Base-by-base conservation (phyloP, 2,888 invertebrate species). In the Tetrapedia diversipes region DNA sequence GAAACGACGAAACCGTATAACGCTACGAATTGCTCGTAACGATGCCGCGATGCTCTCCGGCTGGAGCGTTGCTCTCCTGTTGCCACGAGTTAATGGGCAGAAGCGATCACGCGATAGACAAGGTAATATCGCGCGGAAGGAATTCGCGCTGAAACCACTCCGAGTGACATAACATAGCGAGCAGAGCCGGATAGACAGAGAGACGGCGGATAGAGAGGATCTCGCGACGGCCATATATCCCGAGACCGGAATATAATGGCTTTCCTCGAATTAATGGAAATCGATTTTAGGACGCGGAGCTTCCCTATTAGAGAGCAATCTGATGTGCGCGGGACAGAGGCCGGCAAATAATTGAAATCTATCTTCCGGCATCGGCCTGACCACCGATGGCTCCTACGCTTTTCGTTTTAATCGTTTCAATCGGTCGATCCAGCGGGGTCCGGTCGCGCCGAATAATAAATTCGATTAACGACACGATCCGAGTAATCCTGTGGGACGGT, bases 181-280 rank as follows among this genome's bases (percentile, higher is more conserved):
- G 41, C 24, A 19, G 32, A 24, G 32, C n/a, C n/a, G n/a, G n/a
- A n/a, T n/a, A n/a, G n/a, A n/a, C n/a, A n/a, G n/a, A n/a, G n/a
- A n/a, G n/a, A n/a, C n/a, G n/a, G n/a, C n/a, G n/a, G n/a, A n/a
- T n/a, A n/a, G n/a, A n/a, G n/a, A n/a, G n/a, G n/a, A n/a, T n/a
- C n/a, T n/a, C n/a, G n/a, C n/a, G n/a, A n/a, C 49, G 59, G 22
- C 10, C 24, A 14, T 64, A 51, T 22, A 54, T 47, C 41, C 34
- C n/a, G 53, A 60, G 41, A 43, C 45, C 41, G 53, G 64, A 49
- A 75, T 64, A 82, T 72, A 82, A 75, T 57, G 54, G 56, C 57
- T 65, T 57, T 67, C 57, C 66, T 45, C 70, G 67, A 82, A 81
- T 82, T 82, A 70, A 76, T 73, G 79, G 82, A 77, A 82, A 82